Base-by-base conservation (phyloP, 2,797 vertebrate genomes). In the Micropoecilia bifurca region DNA sequence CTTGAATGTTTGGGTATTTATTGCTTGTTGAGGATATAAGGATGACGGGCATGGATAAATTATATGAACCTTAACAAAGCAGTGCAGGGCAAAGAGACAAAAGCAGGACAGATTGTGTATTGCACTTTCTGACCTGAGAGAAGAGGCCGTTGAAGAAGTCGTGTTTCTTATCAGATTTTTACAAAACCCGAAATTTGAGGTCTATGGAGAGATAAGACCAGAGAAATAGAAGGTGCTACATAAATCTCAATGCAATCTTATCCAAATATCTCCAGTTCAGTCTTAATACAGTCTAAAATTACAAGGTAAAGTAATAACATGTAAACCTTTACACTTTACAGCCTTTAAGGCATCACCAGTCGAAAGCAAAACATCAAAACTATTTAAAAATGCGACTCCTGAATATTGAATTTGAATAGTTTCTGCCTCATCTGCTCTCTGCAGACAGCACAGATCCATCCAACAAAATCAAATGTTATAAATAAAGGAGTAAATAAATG, bases 361-460 rank as follows among this genome's bases (percentile, higher is more conserved):
- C 22, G 3, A 6, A 39, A 48, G 13, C 45, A 39, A 48, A 39
- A 28, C 61, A 50, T 66, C 20, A 8, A 50, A 78, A 69, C 28
- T 14, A 5, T 20, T 75, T 83, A 47, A 41, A 78, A 83, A 20
- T 22, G 2, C 10, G n/a, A 30, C 55, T 77, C 43, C 39, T 75
- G 59, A 79, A 83, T 84, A 81, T 46, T 72, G 33, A 73, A 76
- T 76, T 57, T 22, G 4, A 1, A 48, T 72, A 74, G 74, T 33
- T 83, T 1, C 47, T 39, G 66, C 8, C 0, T 71, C 4, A 22
- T 69, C 9, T 18, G 71, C 36, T 66, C 14, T 30, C 55, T 53
- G 46, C 41, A 59, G 74, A 47, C 41, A 22, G 47, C 45, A 48
- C 45, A 28, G 3, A 12, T 72, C 43, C 73, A 3, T 39, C 80